phyloP scores from a whole-genome alignment of 2,888 invertebrate genomes.

The Silvanus unidentatus region DNA sequence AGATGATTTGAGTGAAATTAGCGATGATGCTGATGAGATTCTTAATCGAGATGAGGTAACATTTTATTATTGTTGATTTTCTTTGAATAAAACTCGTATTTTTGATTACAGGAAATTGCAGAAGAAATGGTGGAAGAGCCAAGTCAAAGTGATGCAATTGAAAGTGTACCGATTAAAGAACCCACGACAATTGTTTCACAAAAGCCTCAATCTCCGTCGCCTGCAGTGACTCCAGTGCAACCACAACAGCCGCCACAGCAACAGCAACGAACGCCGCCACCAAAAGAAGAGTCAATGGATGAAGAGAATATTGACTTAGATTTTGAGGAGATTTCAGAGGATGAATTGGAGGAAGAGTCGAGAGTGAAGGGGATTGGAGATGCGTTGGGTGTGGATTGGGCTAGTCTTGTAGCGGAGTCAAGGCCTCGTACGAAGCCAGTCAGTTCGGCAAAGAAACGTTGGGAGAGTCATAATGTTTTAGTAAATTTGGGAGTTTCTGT shows the following conservation, averaged over 20 bases:
- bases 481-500: conserved; percentile 72
- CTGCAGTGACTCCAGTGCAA: conserved; percentile 14
- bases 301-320: conserved; percentile 72
- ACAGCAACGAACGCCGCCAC: background rate
- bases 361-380: conserved; percentile 73
- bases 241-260: conserved; percentile 16
- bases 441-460: conserved; percentile 64
- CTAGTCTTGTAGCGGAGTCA: conserved; percentile 78
- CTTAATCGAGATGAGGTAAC: conserved; percentile 69
- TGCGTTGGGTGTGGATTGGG: conserved; percentile 94
- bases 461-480: conserved; percentile 75
- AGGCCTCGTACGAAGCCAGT: conserved; percentile 50
- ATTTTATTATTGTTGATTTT: conserved; percentile 12
- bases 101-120: conserved; percentile 28
- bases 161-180: conserved; percentile 33
- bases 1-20: conserved; percentile 79
- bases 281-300: conserved; percentile 53
- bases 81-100: conserved; percentile 1
- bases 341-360: conserved; percentile 79
- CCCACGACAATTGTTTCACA: conserved; percentile 28
- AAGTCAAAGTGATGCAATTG: conserved; percentile 19
- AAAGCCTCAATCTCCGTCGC: conserved; percentile 34
- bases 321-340: conserved; percentile 87
- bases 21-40: conserved; percentile 84
- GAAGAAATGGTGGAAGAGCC: conserved; percentile 21